Base-by-base conservation (phyloP, 1,140 invertebrate genomes). In the Drosophila elegans region DNA sequence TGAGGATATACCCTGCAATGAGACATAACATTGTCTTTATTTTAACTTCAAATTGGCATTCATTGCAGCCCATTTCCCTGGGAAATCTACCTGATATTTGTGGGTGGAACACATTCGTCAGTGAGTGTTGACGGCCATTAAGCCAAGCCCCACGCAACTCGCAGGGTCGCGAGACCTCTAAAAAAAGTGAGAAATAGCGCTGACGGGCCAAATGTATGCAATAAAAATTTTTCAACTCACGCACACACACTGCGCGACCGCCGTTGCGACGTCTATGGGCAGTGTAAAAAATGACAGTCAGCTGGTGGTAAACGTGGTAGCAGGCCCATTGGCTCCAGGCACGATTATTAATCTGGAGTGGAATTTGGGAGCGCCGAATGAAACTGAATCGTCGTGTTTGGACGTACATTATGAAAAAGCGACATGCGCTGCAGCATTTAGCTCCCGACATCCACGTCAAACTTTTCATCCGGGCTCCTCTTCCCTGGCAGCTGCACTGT, bases 221-320 rank as follows among this genome's bases (percentile, higher is more conserved):
- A 90, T 90, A 90, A 90, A 90, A 85, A 90, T 90, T 90, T 82
- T 89, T 89, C 80, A 88, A 76, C 78, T 86, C 82, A 82, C 83
- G 80, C 84, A 46, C 54, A 39, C 62, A 36, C 64, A 49, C 38
- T 12, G 6, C 48, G 46, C 32, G 61, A 29, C 25, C 64, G 75
- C 77, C 64, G 77, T 67, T 49, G 55, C 54, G 78, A 86, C 82
- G 74, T 77, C 80, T 76, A 80, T 80, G 76, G 61, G 46, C 52
- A 42, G 45, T 63, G 39, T 84, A 77, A 85, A 79, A 80, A 80
- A 85, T 80, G 68, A 48, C 68, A 69, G 63, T 53, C 67, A 69
- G 52, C 36, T 44, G 48, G 36, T 54, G 78, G 48, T 63, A 48
- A 51, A 67, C 44, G 13, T 12, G n/a, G 42, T 56, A 10, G 27